Evolutionary conservation across 1,140 invertebrate genomes (phyloP).

Genomic region (Drosophila tani): DNA sequence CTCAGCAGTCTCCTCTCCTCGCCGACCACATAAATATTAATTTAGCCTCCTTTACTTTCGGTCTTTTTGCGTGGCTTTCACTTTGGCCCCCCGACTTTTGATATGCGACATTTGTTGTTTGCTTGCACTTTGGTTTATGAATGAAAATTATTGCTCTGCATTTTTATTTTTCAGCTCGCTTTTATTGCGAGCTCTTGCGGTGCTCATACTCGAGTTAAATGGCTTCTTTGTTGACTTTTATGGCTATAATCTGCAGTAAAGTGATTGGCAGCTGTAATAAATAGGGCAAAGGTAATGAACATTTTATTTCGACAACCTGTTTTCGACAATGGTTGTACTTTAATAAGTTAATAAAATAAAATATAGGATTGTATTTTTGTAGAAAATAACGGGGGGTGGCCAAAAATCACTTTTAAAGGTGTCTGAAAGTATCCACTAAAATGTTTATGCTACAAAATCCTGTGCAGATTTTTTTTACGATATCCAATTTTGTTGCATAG

Average conservation of each 20-base stretch:
- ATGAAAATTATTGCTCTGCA: constrained; percentile 43
- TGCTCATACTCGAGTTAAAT: constrained; percentile 22
- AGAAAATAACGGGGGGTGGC: neutral
- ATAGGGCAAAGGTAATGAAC: constrained; percentile 10
- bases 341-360: neutral
- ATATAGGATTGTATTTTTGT: neutral
- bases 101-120: constrained; percentile 55
- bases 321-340: neutral
- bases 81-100: constrained; percentile 43
- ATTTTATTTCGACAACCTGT: constrained; percentile 24
- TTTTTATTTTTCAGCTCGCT: constrained; percentile 30
- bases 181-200: constrained; percentile 25
- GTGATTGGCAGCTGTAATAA: constrained; percentile 23
- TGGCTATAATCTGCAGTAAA: constrained; percentile 20
- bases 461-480: too few relatives aligned
- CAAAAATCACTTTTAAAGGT: too few relatives aligned
- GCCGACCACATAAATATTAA: constrained; percentile 72
- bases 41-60: constrained; percentile 65
- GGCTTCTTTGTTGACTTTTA: constrained; percentile 27
- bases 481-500: too few relatives aligned
- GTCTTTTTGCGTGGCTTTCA: constrained; percentile 44
- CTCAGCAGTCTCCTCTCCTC: constrained; percentile 31
- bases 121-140: constrained; percentile 48
- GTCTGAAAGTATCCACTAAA: too few relatives aligned
- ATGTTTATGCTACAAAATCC: too few relatives aligned